Base-by-base conservation (phyloP, 2,113 vertebrate genomes). In the Myocastor coypus region DNA sequence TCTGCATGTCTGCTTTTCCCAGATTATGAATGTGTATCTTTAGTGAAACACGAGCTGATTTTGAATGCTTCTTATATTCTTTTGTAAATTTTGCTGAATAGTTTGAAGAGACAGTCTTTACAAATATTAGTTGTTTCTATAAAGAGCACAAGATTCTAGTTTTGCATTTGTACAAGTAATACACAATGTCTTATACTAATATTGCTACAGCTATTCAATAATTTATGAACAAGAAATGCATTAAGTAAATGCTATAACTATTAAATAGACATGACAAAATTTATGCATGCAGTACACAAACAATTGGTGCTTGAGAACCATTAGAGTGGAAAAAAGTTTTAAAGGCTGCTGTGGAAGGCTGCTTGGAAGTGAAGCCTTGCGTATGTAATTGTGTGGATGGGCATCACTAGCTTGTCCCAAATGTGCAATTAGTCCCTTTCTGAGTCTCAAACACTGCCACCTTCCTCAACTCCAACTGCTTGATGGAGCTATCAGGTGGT, bases 341-440 rank as follows among this genome's bases (percentile, higher is more conserved):
- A n/a, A 24, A 69, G 34, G 34, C 24, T 19, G 6, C 5, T 52
- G 40, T 57, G n/a, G 75, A 7, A 69, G 26, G 30, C 11, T 1
- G 32, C 32, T 5, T 3, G 14, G 22, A 7, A 66, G 12, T 24
- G 55, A 75, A 55, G 32, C 30, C 16, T 19, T 30, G 32, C 68
- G 11, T 2, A 32, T 6, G 3, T 30, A 71, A 12, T 3, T 10
- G 10, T 34, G 40, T 2, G 3, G 5, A 0, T 7, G 1, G 3
- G 61, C 46, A 22, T 0, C 1, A 14, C n/a, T 22, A 50, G 1
- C 22, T 80, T 71, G 22, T 5, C 17, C 17, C 10, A 37, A 1
- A 26, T n/a, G 7, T 16, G 4, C 14, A 46, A 11, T 66, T 32
- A 66, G 28, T 10, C 24, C 26, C 3, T 26, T 16, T 37, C 28